These are phyloP conservation scores for Butorides virescens DNA, from an alignment of 2,113 vertebrate species.

Conservation along the genomic window DNA sequence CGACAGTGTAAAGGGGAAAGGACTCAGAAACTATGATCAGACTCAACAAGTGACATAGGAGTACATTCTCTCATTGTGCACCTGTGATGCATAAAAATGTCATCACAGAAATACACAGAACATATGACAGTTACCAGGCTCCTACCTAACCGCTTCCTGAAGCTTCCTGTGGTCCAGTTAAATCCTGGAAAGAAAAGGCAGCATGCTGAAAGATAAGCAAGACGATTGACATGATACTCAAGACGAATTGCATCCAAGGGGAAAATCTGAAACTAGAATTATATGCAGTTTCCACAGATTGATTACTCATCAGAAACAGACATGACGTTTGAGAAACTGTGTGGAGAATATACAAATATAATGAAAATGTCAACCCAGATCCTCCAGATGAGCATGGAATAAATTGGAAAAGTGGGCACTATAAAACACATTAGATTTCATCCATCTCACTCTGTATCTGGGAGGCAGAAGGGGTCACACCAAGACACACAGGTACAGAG, in stretches of 20 bases:
- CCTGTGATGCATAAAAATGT: neutral
- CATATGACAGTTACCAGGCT: neutral
- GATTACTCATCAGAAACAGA: neutral
- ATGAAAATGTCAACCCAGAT: neutral
- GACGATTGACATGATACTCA: neutral
- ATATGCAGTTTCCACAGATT: neutral
- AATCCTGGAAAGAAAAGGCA: neutral
- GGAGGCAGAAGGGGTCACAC: neutral
- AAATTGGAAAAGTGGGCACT: neutral
- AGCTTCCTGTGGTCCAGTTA: neutral
- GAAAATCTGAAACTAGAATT: neutral
- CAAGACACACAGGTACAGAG: neutral
- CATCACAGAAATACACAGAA: neutral
- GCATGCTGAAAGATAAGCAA: neutral
- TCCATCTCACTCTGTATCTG: neutral
- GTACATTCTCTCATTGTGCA: neutral
- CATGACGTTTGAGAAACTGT: neutral
- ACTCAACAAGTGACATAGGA: neutral
- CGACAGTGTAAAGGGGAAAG: neutral
- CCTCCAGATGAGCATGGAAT: neutral
- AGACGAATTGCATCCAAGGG: neutral
- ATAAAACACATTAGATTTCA: neutral
- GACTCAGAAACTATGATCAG: neutral
- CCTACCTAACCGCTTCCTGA: neutral
- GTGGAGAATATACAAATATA: neutral